Percentiles rank a stretch among this genome's conserved stretches.
Conservation (phyloP, 2,113 vertebrate genomes). For the Nerophis ophidion region DNA sequence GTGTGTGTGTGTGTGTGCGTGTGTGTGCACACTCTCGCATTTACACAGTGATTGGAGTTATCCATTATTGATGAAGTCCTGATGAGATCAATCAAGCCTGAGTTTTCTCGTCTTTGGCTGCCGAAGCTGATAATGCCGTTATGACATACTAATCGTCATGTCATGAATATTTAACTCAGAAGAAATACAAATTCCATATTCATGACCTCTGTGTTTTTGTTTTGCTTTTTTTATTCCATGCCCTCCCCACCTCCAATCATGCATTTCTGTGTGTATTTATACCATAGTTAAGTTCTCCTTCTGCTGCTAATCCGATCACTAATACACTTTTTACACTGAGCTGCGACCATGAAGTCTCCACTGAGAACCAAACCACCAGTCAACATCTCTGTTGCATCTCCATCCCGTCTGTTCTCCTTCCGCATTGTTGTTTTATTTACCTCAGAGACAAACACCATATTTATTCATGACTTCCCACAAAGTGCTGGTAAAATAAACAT, state of each 20-base stretch:
- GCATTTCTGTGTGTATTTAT: conserved; percentile 29
- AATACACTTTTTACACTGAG: conserved; percentile 22
- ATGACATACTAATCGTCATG: conserved; percentile 69
- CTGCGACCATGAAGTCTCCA: conserved; percentile 45
- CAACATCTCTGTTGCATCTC: conserved; percentile 34
- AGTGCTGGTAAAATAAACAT: conserved; percentile 65
- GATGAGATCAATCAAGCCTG: conserved; percentile 73
- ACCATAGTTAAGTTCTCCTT: conserved; percentile 9
- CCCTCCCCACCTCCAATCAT: conserved; percentile 18
- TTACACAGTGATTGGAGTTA: conserved; percentile 61
- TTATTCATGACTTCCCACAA: conserved; percentile 65
- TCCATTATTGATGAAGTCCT: conserved; percentile 75
- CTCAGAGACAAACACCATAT: conserved; percentile 66
- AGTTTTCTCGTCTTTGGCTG: conserved; percentile 52
- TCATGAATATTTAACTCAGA: conserved; percentile 70
- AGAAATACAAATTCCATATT: conserved; percentile 65
- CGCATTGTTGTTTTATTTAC: conserved; percentile 66
- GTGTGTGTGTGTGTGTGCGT: conserved; percentile 23
- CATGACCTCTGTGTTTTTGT: conserved; percentile 66
- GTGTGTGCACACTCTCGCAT: conserved; percentile 27
- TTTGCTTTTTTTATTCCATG: conserved; percentile 41
- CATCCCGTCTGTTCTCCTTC: conserved; percentile 44
- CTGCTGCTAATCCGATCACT: conserved; percentile 19
- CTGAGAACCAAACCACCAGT: conserved; percentile 45
- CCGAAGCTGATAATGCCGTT: conserved; percentile 61